Percentiles rank a stretch among this genome's conserved stretches.
phyloP scores from a whole-genome alignment of 2,113 vertebrate species.

The Lampris megalopsis region DNA sequence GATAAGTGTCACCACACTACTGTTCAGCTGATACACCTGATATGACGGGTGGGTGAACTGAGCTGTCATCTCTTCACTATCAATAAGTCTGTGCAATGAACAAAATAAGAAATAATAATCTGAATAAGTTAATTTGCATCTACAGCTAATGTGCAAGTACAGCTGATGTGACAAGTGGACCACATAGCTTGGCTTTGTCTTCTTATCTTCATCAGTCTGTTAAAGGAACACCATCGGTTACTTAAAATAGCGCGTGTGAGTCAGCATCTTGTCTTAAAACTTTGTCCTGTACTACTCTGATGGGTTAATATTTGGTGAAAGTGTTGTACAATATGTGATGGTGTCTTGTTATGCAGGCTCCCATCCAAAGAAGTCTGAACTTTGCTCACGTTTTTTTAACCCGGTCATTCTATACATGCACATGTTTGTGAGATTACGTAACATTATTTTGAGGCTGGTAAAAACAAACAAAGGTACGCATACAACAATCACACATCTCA shows the following conservation, averaged over 20 bases:
- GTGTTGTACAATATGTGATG: neutral
- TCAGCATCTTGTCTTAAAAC: neutral
- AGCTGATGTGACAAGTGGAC: too few species aligned
- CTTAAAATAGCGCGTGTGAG: neutral
- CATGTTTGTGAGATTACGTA: neutral
- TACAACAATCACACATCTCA: neutral
- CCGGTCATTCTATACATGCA: too few species aligned
- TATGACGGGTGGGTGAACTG: neutral
- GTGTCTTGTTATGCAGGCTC: neutral
- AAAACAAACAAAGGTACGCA: neutral
- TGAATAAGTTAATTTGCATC: too few species aligned
- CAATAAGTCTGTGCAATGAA: neutral
- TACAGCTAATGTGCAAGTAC: too few species aligned
- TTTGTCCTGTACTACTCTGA: neutral
- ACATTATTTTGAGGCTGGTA: neutral
- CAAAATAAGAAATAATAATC: neutral
- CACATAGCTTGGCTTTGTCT: too few species aligned
- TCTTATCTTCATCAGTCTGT: neutral
- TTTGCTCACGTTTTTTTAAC: conserved; percentile 27
- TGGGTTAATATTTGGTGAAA: conserved; percentile 5
- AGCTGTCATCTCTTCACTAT: neutral
- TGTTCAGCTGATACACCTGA: neutral
- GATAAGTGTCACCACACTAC: neutral
- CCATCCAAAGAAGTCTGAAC: neutral
- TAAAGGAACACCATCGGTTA: neutral